Base-by-base conservation (phyloP, 1,140 invertebrate species). In the Homarus americanus region DNA sequence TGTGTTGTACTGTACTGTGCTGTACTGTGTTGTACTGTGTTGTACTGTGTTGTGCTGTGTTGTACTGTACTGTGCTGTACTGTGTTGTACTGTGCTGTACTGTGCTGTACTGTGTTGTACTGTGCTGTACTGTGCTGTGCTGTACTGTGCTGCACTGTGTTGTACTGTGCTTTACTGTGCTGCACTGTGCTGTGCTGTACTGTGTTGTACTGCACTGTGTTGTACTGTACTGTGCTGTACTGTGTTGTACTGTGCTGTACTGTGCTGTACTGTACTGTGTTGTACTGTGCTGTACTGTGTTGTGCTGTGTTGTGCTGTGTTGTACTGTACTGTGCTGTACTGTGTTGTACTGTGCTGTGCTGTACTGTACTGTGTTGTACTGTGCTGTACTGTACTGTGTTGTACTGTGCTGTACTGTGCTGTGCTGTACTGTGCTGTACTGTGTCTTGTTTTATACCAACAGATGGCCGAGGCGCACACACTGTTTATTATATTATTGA, bases 241-340 rank as follows among this genome's bases (percentile, higher is more conserved):
- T 44, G 98, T 92, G 91, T 89, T 90, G 69, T 87, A 66, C 72
- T 93, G 75, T 92, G 82, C 87, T 92, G 58, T 93, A 89, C 63
- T 92, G 82, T 88, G 44, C 82, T 92, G 24, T 92, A 49, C 49
- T 92, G 90, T 89, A 7, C 86, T 91, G 88, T 91, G 53, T 82
- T 91, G 58, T 83, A 91, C 93, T 93, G 38, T 76, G 49, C 80
- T 78, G 3, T 78, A 24, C 75, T 78, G 75, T 78, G 75, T 36
- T 78, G 75, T 78, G 34, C 38, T 36, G 87, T 93, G 91, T 36
- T 90, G 17, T 28, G 49, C 91, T 92, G 82, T 49, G 72, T 41
- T 92, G 2, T 92, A 49, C 78, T n/a, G n/a, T n/a, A n/a, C n/a
- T n/a, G n/a, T 49, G 20, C 53, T 63, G 53, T 63, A 49, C 44